These are phyloP conservation scores for Ypsolopha sequella DNA, from an alignment of 2,888 invertebrate species.

Conservation along the genomic window DNA sequence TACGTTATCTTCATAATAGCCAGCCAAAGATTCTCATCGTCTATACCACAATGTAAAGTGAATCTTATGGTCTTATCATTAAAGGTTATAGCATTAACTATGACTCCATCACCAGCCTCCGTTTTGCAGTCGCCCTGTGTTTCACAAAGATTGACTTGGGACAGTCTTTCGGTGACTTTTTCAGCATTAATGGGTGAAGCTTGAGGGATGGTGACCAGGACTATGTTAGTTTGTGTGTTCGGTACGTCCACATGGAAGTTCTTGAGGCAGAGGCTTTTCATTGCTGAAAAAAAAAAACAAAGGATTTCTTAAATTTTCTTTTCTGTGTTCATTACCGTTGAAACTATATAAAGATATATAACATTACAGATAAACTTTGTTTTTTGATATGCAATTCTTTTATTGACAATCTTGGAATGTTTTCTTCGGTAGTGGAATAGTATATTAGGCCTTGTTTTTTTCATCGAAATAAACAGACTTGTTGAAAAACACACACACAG, in stretches of 20 bases:
- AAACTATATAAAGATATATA: no score
- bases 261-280: constrained; percentile 71
- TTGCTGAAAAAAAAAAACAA: constrained; percentile 46
- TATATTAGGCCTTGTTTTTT: no score
- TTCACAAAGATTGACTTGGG: constrained; percentile 52
- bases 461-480: no score
- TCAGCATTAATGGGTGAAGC: constrained; percentile 61
- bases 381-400: no score
- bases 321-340: no score
- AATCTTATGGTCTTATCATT: constrained; percentile 74
- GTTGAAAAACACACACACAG: no score
- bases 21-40: constrained; percentile 74
- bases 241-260: constrained; percentile 73
- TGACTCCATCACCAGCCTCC: constrained; percentile 51
- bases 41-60: constrained; percentile 79
- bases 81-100: constrained; percentile 73
- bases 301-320: no score
- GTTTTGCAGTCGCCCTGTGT: constrained; percentile 59
- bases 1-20: constrained; percentile 79
- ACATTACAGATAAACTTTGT: no score
- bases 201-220: constrained; percentile 73
- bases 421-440: no score
- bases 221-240: constrained; percentile 80
- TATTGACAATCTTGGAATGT: no score
- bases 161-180: constrained; percentile 37